phyloP scores from a whole-genome alignment of 2,888 invertebrate species.

The Molanna angustata region DNA sequence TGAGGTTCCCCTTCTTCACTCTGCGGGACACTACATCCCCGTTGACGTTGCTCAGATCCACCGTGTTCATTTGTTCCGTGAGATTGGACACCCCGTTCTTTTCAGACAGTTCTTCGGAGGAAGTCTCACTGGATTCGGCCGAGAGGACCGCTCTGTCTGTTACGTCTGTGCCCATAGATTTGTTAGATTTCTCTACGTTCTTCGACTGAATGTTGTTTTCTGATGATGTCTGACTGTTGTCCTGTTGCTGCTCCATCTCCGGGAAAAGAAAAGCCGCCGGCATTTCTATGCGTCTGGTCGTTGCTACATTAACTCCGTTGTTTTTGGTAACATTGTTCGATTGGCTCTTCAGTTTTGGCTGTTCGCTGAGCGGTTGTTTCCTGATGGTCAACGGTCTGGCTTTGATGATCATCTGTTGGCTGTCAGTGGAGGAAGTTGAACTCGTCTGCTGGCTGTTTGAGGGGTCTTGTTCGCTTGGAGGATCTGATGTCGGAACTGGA shows the following conservation, averaged over 20 bases:
- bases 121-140: constrained; percentile 39
- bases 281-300: constrained; percentile 76
- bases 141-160: constrained; percentile 42
- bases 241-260: constrained; percentile 65
- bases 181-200: constrained; percentile 12
- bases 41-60: constrained; percentile 53
- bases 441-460: constrained; percentile 20
- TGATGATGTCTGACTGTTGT: constrained; percentile 47
- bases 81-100: constrained; percentile 48
- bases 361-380: constrained; percentile 78
- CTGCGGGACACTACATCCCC: constrained; percentile 51
- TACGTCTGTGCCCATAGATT: constrained; percentile 40
- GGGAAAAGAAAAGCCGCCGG: constrained; percentile 80
- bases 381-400: constrained; percentile 81
- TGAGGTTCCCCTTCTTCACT: constrained; percentile 76
- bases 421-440: constrained; percentile 38
- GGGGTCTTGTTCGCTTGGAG: constrained; percentile 22
- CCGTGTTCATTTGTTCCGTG: constrained; percentile 52
- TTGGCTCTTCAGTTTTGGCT: constrained; percentile 69
- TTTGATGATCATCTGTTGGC: constrained; percentile 57
- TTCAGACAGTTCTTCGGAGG: constrained; percentile 46
- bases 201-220: constrained; percentile 41
- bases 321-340: constrained; percentile 54
- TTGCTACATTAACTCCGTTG: constrained; percentile 64
- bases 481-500: constrained; percentile 20